A percentile compares a stretch with the other conserved stretches of the same genome.
Evolutionary conservation across 1,140 invertebrate species (phyloP).

Genomic region (Aphidius gifuensis): DNA sequence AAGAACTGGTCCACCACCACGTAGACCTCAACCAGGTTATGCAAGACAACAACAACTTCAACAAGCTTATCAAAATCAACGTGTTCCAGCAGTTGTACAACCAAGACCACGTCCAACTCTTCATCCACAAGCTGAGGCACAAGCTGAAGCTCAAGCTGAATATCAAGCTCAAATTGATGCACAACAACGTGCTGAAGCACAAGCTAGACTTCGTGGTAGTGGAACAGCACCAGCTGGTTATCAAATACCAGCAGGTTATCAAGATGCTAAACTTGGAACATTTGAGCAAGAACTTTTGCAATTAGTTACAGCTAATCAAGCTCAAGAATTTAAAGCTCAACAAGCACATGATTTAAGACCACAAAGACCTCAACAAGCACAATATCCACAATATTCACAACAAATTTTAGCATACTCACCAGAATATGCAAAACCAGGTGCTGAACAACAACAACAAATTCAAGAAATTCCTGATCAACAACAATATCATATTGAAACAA

Average conservation of each 20-base stretch:
- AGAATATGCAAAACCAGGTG: conserved; percentile 38
- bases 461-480: conserved; percentile 31
- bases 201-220: conserved; percentile 33
- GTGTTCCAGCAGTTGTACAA: conserved; percentile 42
- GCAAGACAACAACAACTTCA: conserved; percentile 47
- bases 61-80: conserved; percentile 46
- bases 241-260: conserved; percentile 34
- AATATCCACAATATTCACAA: conserved; percentile 34
- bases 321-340: conserved; percentile 45
- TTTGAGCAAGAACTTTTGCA: conserved; percentile 49
- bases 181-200: conserved; percentile 34
- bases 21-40: conserved; percentile 39
- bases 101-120: conserved; percentile 41
- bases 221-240: conserved; percentile 32
- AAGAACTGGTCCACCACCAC: conserved; percentile 28
- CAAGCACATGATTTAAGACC: conserved; percentile 33
- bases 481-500: conserved; percentile 52
- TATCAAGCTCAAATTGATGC: conserved; percentile 40
- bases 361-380: conserved; percentile 25
- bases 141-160: conserved; percentile 39
- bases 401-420: conserved; percentile 31
- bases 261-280: conserved; percentile 41
- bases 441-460: conserved; percentile 22
- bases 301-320: conserved; percentile 47
- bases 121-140: conserved; percentile 43